A percentile compares a stretch with the other conserved stretches of the same genome.
These are phyloP conservation scores for Parnassius orleans DNA, from an alignment of 2,888 invertebrate species.

Conservation along the genomic window DNA sequence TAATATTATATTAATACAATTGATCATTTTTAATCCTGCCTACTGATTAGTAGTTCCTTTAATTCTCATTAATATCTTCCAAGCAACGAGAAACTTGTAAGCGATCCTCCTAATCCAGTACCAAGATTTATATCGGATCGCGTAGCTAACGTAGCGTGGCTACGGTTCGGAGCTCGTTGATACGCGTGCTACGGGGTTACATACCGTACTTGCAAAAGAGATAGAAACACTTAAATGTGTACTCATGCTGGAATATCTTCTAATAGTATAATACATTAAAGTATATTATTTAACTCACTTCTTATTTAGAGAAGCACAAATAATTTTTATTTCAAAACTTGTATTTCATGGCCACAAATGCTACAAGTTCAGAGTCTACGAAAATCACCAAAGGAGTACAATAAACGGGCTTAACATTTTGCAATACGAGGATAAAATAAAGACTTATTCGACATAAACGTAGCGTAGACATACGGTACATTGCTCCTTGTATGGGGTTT, in stretches of 20 bases:
- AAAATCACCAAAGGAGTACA: slow-evolving; percentile 32
- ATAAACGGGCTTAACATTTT: slow-evolving; percentile 49
- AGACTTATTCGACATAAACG: slow-evolving; percentile 58
- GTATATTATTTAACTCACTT: no score
- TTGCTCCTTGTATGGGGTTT: slow-evolving; percentile 49
- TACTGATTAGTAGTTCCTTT: background rate
- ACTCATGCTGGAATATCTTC: no score
- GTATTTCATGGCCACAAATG: slow-evolving; percentile 31
- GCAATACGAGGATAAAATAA: slow-evolving; percentile 58
- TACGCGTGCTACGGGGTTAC: slow-evolving; percentile 39
- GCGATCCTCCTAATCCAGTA: slow-evolving; percentile 62
- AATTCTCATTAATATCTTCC: slow-evolving; percentile 53
- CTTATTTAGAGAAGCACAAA: no score
- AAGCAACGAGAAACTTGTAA: slow-evolving; percentile 63
- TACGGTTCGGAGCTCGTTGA: slow-evolving; percentile 42
- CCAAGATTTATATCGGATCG: slow-evolving; percentile 64
- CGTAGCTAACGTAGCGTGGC: slow-evolving; percentile 65
- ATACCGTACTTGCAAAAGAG: background rate
- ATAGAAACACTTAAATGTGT: no score
- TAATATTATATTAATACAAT: no score
- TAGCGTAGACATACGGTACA: slow-evolving; percentile 48
- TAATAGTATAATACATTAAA: no score
- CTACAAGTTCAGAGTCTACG: slow-evolving; percentile 1
- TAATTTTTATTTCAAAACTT: slow-evolving; percentile 6
- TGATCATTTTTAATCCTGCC: no score